These are phyloP conservation scores for Promerops cafer DNA, from an alignment of 2,113 vertebrate species.

Conservation along the genomic window DNA sequence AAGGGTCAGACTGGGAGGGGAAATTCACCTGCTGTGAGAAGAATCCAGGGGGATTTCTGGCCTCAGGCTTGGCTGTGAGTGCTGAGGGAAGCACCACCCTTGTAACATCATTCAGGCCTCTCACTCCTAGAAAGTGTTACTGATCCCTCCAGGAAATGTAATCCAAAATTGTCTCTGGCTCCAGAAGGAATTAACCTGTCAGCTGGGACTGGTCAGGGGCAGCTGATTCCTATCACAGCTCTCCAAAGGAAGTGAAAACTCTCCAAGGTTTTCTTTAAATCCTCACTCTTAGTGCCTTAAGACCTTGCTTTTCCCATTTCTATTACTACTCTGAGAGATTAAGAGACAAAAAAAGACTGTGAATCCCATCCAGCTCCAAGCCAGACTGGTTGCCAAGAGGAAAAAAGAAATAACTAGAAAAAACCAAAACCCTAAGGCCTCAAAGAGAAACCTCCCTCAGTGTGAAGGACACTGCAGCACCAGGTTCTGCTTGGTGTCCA, in stretches of 20 bases:
- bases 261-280: not conserved
- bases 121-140: not conserved
- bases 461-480: not conserved
- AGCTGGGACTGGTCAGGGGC: not conserved
- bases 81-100: not conserved
- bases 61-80: not conserved
- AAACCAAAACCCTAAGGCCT: not conserved
- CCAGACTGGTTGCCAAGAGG: not conserved
- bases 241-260: not conserved
- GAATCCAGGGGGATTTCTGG: not conserved
- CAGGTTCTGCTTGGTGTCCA: not conserved
- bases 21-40: not conserved
- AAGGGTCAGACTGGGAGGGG: not conserved
- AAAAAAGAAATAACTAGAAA: not conserved
- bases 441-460: not conserved
- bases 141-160: not conserved
- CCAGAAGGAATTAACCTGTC: not conserved
- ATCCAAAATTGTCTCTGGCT: not conserved
- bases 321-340: not conserved
- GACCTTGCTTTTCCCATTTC: not conserved
- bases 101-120: not conserved
- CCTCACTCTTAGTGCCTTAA: not conserved
- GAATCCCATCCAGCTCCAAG: not conserved
- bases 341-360: not conserved
- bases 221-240: not conserved